phyloP scores from a whole-genome alignment of 2,888 invertebrate genomes.

The Parnassius apollo region DNA sequence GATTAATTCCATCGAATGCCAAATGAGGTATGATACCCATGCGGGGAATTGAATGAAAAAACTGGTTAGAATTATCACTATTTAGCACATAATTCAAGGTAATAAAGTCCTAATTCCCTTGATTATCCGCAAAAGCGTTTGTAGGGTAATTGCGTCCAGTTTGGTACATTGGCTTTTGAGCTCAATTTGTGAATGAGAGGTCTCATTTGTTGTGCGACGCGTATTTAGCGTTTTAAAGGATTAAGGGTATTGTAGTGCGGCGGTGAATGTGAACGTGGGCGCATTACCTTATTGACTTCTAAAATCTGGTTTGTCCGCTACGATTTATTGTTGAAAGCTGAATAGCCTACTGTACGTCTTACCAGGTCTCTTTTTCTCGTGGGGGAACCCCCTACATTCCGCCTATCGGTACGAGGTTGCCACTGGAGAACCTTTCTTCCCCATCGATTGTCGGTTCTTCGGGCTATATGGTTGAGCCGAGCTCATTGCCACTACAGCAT shows the following conservation, averaged over 20 bases:
- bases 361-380: too few species aligned
- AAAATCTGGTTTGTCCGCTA: constrained; percentile 5
- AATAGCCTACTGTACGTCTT: too few species aligned
- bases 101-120: constrained; percentile 43
- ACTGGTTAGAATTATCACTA: constrained; percentile 38
- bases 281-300: constrained; percentile 17
- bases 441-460: too few species aligned
- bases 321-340: constrained; percentile 7
- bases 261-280: not conserved
- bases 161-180: constrained; percentile 67
- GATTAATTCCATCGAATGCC: constrained; percentile 78
- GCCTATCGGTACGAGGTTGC: too few species aligned
- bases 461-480: too few species aligned
- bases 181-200: constrained; percentile 75
- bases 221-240: constrained; percentile 59
- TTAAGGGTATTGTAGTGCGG: constrained; percentile 34
- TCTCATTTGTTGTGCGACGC: constrained; percentile 55
- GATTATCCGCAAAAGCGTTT: constrained; percentile 29
- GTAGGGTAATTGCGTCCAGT: constrained; percentile 47
- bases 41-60: constrained; percentile 52
- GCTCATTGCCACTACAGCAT: too few species aligned
- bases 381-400: too few species aligned
- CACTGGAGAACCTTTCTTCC: too few species aligned
- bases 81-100: constrained; percentile 32
- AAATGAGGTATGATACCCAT: constrained; percentile 76